Percentiles rank a stretch among this genome's conserved stretches.
Evolutionary conservation across 1,140 invertebrate genomes (phyloP).

Genomic region (Odontomachus brunneus): DNA sequence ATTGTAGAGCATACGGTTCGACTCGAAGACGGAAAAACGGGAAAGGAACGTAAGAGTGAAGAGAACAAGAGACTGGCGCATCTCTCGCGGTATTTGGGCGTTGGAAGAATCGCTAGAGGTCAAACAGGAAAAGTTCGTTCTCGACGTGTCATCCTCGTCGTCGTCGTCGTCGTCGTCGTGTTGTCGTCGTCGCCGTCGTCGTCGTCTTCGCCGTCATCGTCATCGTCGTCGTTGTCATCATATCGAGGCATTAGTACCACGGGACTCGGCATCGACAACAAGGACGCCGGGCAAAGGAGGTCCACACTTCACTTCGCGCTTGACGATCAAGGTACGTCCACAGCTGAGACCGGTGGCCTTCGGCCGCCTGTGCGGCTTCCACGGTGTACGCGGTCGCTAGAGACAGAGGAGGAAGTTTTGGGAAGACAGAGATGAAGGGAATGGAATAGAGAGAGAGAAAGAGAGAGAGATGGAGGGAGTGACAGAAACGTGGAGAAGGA

Average conservation of each 20-base stretch:
- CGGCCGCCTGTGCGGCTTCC: conserved; percentile 67
- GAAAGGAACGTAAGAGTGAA: neutral
- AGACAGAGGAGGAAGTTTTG: conserved; percentile 62
- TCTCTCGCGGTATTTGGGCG: conserved; percentile 8
- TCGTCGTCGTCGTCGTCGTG: conserved; percentile 40
- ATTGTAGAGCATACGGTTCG: neutral
- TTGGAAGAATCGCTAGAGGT: conserved; percentile 35
- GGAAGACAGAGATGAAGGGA: conserved; percentile 58
- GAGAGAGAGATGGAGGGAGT: conserved; percentile 8
- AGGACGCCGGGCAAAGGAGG: conserved; percentile 72
- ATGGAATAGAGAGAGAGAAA: conserved; percentile 11
- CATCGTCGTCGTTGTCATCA: conserved; percentile 58
- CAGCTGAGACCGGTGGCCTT: conserved; percentile 73
- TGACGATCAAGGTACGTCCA: conserved; percentile 75
- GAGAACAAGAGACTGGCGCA: neutral
- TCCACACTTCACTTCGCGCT: conserved; percentile 72
- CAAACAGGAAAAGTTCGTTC: conserved; percentile 42
- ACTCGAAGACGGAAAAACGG: neutral
- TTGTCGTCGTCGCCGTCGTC: no score
- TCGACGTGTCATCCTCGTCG: conserved; percentile 49
- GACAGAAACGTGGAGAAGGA: conserved; percentile 14
- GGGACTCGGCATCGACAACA: conserved; percentile 68
- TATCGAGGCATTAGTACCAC: conserved; percentile 66
- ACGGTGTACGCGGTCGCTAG: conserved; percentile 62
- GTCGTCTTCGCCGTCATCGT: no score